Conservation (phyloP, 2,797 vertebrate genomes). For the Adelosebastes latens region DNA sequence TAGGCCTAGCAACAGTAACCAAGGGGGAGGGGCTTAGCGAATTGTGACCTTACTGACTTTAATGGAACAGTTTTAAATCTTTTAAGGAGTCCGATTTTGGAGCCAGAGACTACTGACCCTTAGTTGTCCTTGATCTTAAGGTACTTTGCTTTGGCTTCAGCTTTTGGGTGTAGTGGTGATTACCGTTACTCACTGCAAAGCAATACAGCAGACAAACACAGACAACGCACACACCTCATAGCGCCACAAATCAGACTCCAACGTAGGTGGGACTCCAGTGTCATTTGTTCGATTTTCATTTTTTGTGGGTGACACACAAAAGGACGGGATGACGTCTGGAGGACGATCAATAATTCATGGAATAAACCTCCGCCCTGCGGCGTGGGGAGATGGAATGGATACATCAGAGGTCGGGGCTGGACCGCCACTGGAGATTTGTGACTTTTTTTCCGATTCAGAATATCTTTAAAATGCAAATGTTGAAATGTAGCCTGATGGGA, state of each 20-base stretch:
- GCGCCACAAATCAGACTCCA: not conserved
- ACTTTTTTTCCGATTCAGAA: not conserved
- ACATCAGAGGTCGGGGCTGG: not conserved
- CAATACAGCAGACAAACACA: not conserved
- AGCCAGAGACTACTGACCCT: not conserved
- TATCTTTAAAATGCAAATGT: conserved; percentile 11
- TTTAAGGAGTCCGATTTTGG: not conserved
- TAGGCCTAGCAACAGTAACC: no score
- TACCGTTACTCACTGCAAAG: not conserved
- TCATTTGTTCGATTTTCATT: not conserved
- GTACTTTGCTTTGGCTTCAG: not conserved
- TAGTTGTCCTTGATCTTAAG: not conserved
- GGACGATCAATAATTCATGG: conserved; percentile 21
- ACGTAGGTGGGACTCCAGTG: not conserved
- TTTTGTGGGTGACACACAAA: conserved; percentile 2
- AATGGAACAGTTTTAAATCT: not conserved
- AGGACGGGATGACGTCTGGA: not conserved
- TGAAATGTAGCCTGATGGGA: not conserved
- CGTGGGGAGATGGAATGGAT: not conserved
- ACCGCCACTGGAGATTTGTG: not conserved
- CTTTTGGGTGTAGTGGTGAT: not conserved
- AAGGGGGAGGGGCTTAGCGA: no score
- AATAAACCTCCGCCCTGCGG: not conserved
- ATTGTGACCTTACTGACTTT: not conserved
- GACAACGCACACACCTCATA: not conserved